Base-by-base conservation (phyloP, 1,140 invertebrate species). In the Caenorhabditis latens region DNA sequence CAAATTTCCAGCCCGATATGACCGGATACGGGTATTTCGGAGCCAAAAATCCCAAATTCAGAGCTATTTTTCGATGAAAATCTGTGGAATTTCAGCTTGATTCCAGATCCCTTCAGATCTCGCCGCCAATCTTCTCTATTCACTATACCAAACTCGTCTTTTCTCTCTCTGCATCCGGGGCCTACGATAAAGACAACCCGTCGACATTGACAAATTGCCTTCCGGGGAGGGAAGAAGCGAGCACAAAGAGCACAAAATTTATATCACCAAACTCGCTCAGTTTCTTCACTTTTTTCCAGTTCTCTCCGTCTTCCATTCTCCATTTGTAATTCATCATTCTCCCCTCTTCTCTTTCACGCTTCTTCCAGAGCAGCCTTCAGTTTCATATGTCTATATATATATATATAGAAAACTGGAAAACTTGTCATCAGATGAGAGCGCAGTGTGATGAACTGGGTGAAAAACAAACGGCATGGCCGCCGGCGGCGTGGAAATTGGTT, bases 311-410 rank as follows among this genome's bases (percentile, higher is more conserved):
- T 40, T 14, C 21, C 7, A 16, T 32, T 32, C 61, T 63, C n/a
- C 61, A 4, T 21, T 63, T 32, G 42, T 71, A 46, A 71, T 71
- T 71, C 65, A 71, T 71, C 65, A 71, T 71, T 46, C 46, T 43
- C 16, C 65, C 4, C 24, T 16, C 9, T 6, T 32, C 32, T 32
- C 32, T 1, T n/a, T n/a, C n/a, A n/a, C n/a, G n/a, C n/a, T n/a
- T 32, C 61, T 65, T 16, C 61, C 32, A 24, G n/a, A n/a, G 4
- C 65, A 19, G 1, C 16, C 65, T 71, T 71, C 65, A 19, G 61
- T 8, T 9, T 21, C 9, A 32, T 63, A 24, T 21, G 6, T 63
- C 21, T 63, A 24, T 63, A 32, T 21, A 63, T 24, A 63, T 24
- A 63, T 11, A 32, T 5, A 24, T 24, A 32, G 32, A 32, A 32